Conservation (phyloP, 2,113 vertebrate species). For the Xiphophorus maculatus region DNA sequence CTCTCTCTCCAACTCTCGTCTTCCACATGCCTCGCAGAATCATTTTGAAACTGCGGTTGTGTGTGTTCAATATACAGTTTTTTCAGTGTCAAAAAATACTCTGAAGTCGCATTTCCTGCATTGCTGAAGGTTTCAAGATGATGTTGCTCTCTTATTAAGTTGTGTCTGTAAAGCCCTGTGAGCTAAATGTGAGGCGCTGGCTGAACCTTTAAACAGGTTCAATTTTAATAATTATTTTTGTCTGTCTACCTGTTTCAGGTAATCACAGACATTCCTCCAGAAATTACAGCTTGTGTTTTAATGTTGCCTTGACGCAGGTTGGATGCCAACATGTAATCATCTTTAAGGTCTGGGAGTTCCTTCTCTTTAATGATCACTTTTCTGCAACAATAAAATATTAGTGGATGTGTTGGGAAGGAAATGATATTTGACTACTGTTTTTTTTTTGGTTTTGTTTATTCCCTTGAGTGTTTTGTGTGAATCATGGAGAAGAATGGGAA, state of each 20-base stretch:
- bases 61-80: neutral
- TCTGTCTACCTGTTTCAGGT: neutral
- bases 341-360: neutral
- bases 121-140: neutral
- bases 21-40: neutral
- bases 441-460: neutral
- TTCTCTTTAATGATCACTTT: neutral
- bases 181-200: neutral
- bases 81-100: neutral
- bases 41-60: neutral
- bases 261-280: neutral
- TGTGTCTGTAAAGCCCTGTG: neutral
- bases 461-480: neutral
- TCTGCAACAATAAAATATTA: neutral
- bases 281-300: neutral
- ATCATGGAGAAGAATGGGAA: neutral
- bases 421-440: neutral
- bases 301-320: neutral
- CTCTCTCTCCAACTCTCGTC: neutral
- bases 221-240: neutral
- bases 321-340: neutral
- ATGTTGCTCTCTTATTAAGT: neutral
- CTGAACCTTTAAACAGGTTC: conserved; percentile 4
- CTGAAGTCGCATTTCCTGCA: neutral
- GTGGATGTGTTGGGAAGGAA: neutral